A percentile compares a stretch with the other conserved stretches of the same genome.
These are phyloP conservation scores for Diploptera punctata DNA, from an alignment of 2,888 invertebrate genomes.

Conservation along the genomic window DNA sequence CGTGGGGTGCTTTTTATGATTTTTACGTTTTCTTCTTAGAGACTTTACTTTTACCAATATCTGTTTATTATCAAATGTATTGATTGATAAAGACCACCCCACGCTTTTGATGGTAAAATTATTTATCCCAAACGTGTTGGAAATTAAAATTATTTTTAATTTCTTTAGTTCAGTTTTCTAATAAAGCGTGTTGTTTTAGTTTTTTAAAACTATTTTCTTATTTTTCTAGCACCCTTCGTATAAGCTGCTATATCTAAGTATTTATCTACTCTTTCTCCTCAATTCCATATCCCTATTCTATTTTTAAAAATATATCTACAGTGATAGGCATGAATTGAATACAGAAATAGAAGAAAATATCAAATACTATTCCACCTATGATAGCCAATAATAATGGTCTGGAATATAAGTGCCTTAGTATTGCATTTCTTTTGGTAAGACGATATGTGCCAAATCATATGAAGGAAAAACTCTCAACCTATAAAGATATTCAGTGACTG, in stretches of 20 bases:
- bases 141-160: no score
- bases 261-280: not conserved
- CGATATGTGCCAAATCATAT: not conserved
- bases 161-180: no score
- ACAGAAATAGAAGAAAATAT: not conserved
- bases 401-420: slow-evolving; percentile 9
- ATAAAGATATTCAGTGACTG: not conserved
- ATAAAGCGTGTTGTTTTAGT: no score
- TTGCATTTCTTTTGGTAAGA: not conserved
- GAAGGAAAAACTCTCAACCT: not conserved
- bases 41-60: no score
- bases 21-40: no score
- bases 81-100: no score
- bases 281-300: not conserved
- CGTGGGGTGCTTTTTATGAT: no score
- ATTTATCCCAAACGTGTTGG: no score
- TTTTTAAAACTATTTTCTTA: no score
- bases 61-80: no score
- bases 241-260: not conserved
- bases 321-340: not conserved
- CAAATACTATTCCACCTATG: not conserved
- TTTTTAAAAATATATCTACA: not conserved
- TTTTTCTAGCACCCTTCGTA: no score
- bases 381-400: slow-evolving; percentile 15
- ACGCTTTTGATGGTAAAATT: no score